Conservation (phyloP, 2,888 invertebrate genomes). For the Pachliopta kotzebuea region DNA sequence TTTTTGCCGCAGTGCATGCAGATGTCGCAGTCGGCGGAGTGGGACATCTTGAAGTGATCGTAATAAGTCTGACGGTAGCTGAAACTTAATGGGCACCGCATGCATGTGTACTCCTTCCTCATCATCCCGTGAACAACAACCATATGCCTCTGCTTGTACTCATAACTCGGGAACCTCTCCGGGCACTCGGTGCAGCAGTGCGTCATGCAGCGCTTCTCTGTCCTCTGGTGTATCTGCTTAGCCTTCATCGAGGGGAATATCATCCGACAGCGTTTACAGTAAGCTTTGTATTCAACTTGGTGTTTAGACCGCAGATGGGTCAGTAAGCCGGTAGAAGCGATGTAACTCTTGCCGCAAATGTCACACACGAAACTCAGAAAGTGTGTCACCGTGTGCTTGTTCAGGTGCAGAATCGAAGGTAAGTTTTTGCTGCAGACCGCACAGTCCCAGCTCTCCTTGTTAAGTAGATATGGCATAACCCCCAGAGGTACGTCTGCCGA, state of each 20-base stretch:
- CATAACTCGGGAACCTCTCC: slow-evolving; percentile 34
- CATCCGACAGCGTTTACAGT: slow-evolving; percentile 29
- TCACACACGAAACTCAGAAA: slow-evolving; percentile 49
- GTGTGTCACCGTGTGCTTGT: slow-evolving; percentile 43
- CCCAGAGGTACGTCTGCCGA: slow-evolving; percentile 38
- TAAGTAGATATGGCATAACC: slow-evolving; percentile 42
- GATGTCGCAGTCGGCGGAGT: slow-evolving; percentile 32
- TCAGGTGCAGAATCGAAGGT: slow-evolving; percentile 39
- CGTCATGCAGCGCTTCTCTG: slow-evolving; percentile 30
- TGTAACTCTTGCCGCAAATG: slow-evolving; percentile 46
- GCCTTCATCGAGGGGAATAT: slow-evolving; percentile 30
- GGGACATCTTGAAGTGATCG: slow-evolving; percentile 36
- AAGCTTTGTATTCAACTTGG: slow-evolving; percentile 30
- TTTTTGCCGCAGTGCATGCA: slow-evolving; percentile 36
- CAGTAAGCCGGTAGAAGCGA: slow-evolving; percentile 38
- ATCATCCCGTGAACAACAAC: slow-evolving; percentile 28
- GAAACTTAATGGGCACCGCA: slow-evolving; percentile 32
- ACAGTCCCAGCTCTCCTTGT: slow-evolving; percentile 39
- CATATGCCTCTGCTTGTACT: slow-evolving; percentile 35
- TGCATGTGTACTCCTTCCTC: slow-evolving; percentile 28
- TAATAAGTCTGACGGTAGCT: slow-evolving; percentile 33
- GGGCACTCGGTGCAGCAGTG: slow-evolving; percentile 32
- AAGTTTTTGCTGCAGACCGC: slow-evolving; percentile 42
- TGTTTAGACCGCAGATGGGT: slow-evolving; percentile 36
- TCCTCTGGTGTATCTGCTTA: slow-evolving; percentile 29